Evolutionary conservation across 2,888 invertebrate species (phyloP).

Genomic region (Ormyrus pomaceus): DNA sequence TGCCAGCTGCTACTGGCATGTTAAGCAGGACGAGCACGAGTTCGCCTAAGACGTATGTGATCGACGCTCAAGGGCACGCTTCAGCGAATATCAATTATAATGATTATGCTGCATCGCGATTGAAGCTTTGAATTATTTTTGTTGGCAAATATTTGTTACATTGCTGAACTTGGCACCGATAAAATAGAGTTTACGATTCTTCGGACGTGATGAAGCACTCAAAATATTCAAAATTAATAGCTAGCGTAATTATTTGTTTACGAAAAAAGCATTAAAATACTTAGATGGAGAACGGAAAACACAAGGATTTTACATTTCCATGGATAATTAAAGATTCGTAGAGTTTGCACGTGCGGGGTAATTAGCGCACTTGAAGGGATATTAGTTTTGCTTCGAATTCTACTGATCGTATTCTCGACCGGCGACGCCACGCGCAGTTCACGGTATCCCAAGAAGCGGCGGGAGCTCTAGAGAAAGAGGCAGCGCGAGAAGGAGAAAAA

Average conservation of each 20-base stretch:
- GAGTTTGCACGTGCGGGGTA: slow-evolving; percentile 5
- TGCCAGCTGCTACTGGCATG: slow-evolving; percentile 66
- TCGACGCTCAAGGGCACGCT: slow-evolving; percentile 53
- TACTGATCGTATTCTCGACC: slow-evolving; percentile 40
- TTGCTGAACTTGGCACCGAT: slow-evolving; percentile 33
- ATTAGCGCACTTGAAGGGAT: slow-evolving; percentile 41
- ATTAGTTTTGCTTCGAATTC: slow-evolving; percentile 52
- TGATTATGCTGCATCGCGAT: slow-evolving; percentile 40
- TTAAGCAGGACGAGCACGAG: slow-evolving; percentile 30
- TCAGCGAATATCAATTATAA: slow-evolving; percentile 54
- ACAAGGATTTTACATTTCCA: not conserved
- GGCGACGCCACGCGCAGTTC: slow-evolving; percentile 25
- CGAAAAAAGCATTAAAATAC: not conserved
- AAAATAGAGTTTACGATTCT: not conserved
- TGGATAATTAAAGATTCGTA: not conserved
- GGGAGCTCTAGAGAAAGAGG: slow-evolving; percentile 9
- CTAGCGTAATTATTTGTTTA: not conserved
- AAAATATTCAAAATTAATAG: slow-evolving; percentile 22
- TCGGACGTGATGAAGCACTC: slow-evolving; percentile 8
- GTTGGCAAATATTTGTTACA: slow-evolving; percentile 44
- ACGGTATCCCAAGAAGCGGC: slow-evolving; percentile 44
- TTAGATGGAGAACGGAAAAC: not conserved
- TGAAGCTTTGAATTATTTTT: slow-evolving; percentile 40
- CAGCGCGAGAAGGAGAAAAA: slow-evolving; percentile 28
- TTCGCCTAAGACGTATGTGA: slow-evolving; percentile 16